These are phyloP conservation scores for Odontocolon sp. DNA, from an alignment of 2,888 invertebrate species.

Conservation along the genomic window DNA sequence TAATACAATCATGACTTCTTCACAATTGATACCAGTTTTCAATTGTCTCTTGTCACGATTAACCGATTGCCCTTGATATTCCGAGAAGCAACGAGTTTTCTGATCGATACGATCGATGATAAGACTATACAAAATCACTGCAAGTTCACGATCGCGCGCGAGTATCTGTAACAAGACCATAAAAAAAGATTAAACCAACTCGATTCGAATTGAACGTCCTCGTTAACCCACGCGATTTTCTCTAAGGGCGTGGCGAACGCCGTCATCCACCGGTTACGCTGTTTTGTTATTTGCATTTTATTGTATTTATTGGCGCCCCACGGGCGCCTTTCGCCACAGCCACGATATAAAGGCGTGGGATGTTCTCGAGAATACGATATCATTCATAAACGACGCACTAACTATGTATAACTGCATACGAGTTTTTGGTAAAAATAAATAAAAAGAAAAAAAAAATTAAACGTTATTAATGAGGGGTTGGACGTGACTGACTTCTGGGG, in stretches of 20 bases:
- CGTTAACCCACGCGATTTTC: slow-evolving; percentile 39
- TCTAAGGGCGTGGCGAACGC: slow-evolving; percentile 40
- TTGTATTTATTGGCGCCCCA: slow-evolving; percentile 26
- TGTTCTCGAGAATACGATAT: slow-evolving; percentile 4
- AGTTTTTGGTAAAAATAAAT: no score
- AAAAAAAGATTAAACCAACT: background rate
- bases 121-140: no score
- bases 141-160: no score
- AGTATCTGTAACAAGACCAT: background rate
- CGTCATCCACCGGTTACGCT: slow-evolving; percentile 8
- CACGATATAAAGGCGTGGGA: slow-evolving; percentile 34
- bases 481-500: background rate
- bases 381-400: slow-evolving; percentile 6
- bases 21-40: no score
- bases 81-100: no score
- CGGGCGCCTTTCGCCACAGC: slow-evolving; percentile 36
- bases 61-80: no score
- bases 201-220: slow-evolving; percentile 5
- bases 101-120: no score
- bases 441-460: no score
- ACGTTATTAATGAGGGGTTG: slow-evolving; percentile 12
- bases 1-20: background rate
- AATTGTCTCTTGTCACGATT: no score
- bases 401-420: background rate
- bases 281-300: slow-evolving; percentile 24